Evolutionary conservation across 2,797 vertebrate genomes (phyloP), one percentile per base, ranked within the genome.

Genomic region (Geotrypetes seraphini): DNA sequence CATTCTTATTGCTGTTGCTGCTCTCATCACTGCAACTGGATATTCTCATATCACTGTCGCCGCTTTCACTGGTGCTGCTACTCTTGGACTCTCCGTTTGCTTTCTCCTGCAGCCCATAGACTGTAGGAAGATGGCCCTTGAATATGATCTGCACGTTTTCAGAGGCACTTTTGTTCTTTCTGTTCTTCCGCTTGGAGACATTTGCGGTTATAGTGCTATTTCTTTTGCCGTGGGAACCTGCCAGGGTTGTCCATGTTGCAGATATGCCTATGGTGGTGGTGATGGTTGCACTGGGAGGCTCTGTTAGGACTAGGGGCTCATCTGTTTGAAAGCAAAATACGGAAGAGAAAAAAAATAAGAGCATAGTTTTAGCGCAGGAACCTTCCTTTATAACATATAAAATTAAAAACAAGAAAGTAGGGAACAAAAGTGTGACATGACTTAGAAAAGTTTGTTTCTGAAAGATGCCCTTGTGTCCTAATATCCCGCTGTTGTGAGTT

Each of bases 1-100:
- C 87, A 55, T 97, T 96, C 73, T 96, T 95, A 60, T 82, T 85
- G 63, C 82, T 82, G 45, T 85, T 81, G 46, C 83, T 86, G 40
- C 83, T 85, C 48, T 86, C 83, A 2, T 84, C 81, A 0, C 82
- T 86, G 49, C 82, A 85, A 60, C 81, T 84, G 39, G 82, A 84
- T 46, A 83, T 84, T 52, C 81, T 74, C 79, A 85, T 83, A 51
- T 86, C 83, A 15, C 81, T 84, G 28, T 86, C 83, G 3, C 83
- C 81, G 4, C 81, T 86, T 47, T 84, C 83, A 1, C 82, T 84
- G 10, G 79, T 84, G 14, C 81, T 84, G 63, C 83, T 84, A 54
- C 83, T 84, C 60, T 84, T 83, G 1, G 81, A 83, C 21, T 85
- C 83, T 3, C 83, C 83, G 0, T 79, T 83, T 25, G 71, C 74